A percentile compares a stretch with the other conserved stretches of the same genome.
phyloP scores from a whole-genome alignment of 2,113 vertebrate species.

The Laticauda colubrina region DNA sequence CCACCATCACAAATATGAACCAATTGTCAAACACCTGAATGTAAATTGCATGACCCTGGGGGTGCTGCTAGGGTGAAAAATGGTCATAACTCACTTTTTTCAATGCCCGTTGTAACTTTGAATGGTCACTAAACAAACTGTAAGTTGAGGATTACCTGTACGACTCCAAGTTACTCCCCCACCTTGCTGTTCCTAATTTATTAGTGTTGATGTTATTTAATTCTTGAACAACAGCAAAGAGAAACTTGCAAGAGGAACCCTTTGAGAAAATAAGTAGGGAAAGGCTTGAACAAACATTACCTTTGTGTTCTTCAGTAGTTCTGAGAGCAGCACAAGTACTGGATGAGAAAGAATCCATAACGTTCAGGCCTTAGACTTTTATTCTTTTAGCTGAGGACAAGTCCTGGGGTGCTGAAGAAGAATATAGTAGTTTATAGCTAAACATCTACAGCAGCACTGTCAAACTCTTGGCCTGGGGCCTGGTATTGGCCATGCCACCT shows the following conservation, averaged over 20 bases:
- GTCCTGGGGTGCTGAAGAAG: slow-evolving; percentile 1
- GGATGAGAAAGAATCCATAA: neutral
- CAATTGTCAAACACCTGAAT: neutral
- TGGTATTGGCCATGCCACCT: too few relatives aligned
- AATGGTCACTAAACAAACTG: neutral
- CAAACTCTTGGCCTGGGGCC: accelerated
- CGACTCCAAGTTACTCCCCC: neutral
- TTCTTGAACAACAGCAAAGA: neutral
- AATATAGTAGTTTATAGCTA: neutral
- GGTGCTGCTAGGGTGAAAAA: neutral
- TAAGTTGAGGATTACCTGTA: neutral
- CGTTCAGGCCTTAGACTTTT: neutral
- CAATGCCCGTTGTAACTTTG: neutral
- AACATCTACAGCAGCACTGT: too few relatives aligned
- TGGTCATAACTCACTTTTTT: neutral
- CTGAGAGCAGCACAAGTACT: neutral
- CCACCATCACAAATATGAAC: neutral
- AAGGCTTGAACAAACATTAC: neutral
- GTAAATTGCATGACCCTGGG: neutral
- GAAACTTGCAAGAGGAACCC: neutral
- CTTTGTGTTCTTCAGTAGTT: neutral
- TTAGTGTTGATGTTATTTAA: neutral
- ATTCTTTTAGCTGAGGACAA: neutral
- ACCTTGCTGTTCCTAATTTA: neutral
- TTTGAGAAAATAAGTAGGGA: neutral